Conservation (phyloP, 2,113 vertebrate species). For the Microcebus murinus region DNA sequence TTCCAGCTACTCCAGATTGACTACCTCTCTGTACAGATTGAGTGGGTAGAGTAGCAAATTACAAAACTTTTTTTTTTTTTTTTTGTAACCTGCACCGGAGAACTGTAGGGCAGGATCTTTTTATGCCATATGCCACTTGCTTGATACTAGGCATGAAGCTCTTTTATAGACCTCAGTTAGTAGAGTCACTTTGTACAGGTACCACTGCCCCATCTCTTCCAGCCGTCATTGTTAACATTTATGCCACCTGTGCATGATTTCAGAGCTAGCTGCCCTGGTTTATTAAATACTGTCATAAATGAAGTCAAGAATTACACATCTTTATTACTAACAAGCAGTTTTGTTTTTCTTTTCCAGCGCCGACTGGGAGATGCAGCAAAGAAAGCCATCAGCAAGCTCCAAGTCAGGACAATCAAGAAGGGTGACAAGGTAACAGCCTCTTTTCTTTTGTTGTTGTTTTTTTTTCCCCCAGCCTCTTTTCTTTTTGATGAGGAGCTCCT, state of each 20-base stretch:
- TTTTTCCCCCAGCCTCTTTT: slow-evolving; percentile 21
- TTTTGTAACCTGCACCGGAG: not conserved
- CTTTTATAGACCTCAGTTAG: not conserved
- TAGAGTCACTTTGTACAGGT: not conserved
- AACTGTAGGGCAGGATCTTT: not conserved
- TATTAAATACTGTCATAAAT: slow-evolving; percentile 29
- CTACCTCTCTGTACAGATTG: not conserved
- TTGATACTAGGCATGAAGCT: not conserved
- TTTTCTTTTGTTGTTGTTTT: not conserved
- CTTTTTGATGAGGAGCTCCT: slow-evolving; percentile 13
- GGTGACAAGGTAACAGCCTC: slow-evolving; percentile 94
- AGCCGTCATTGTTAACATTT: not conserved
- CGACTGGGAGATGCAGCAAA: slow-evolving; percentile 98
- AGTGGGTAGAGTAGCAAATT: not conserved
- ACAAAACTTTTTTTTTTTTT: not conserved
- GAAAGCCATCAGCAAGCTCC: slow-evolving; percentile 98
- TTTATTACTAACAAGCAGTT: slow-evolving; percentile 68
- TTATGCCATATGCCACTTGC: not conserved
- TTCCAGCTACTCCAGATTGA: not conserved
- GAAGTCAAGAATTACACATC: not conserved
- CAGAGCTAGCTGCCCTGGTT: not conserved
- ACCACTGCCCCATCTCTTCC: not conserved
- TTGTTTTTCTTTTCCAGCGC: slow-evolving; percentile 88
- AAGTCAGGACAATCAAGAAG: slow-evolving; percentile 96
- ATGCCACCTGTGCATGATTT: not conserved